Evolutionary conservation across 2,888 invertebrate genomes (phyloP), one percentile per base, ranked within the genome.

Genomic region (Folsomia manolachei): DNA sequence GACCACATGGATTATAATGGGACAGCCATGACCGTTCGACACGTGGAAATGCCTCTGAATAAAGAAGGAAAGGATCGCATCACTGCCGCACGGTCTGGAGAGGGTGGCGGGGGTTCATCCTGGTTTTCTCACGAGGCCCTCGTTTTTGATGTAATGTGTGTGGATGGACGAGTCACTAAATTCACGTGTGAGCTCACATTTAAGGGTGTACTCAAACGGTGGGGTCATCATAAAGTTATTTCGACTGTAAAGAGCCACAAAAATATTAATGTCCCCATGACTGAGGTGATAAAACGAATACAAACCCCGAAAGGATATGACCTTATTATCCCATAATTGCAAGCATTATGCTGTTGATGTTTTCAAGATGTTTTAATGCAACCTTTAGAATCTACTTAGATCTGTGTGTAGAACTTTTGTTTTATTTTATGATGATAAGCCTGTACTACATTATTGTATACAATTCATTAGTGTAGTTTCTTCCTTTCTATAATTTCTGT

Each of bases 1-100:
- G 71, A 69, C 27, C 52, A 63, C 24, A 71, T 74, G 71, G 74
- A 74, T 24, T 74, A 70, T 25, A 60, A 71, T 19, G 74, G 66
- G 11, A 70, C 51, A 63, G 74, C 71, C 19, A 56, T 71, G 24
- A 70, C 70, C 24, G 71, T 74, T 19, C 65, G 71, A 51, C 74
- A 72, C 64, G 71, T 74, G 18, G 71, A 74, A 67, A 74, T 74
- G 74, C 74, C 71, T n/a, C 53, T 74, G 23, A 70, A 74, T n/a
- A 66, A 69, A 0, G 60, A 69, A 23, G 74, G 70, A 26, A 72
- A 67, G 51, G 52, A 26, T 9, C 19, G 53, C 25, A 61, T 71
- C 2, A 60, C 71, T 1, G 18, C 67, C 14, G 66, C n/a, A n/a
- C n/a, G 51, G 27, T 14, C 21, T 24, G 52, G 25, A 24, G 9